These are phyloP conservation scores for Drosophila glabriapex DNA, from an alignment of 2,888 invertebrate genomes.

Conservation along the genomic window DNA sequence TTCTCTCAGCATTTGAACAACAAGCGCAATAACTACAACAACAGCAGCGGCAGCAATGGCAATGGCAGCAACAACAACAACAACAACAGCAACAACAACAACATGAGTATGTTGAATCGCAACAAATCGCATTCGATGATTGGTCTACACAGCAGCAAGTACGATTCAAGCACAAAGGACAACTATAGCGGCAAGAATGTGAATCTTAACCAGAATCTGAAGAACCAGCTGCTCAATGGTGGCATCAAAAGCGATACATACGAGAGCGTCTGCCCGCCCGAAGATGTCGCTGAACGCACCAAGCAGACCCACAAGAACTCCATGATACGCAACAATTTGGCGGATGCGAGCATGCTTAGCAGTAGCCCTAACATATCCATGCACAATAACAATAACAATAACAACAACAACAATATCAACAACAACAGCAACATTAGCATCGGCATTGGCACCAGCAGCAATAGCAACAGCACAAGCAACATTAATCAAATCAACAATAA, in stretches of 20 bases:
- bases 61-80: conserved; percentile 1
- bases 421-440: conserved; percentile 38
- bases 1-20: conserved; percentile 82
- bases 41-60: conserved; percentile 20
- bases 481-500: conserved; percentile 29
- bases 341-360: conserved; percentile 43
- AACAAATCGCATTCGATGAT: conserved; percentile 84
- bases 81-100: conserved; percentile 45
- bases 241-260: conserved; percentile 85
- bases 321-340: conserved; percentile 83
- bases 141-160: conserved; percentile 82
- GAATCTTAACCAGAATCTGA: conserved; percentile 71
- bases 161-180: conserved; percentile 81
- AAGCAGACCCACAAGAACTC: conserved; percentile 84
- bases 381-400: conserved; percentile 48
- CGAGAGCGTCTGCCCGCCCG: conserved; percentile 85
- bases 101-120: conserved; percentile 76
- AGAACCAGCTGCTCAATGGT: conserved; percentile 82
- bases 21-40: conserved; percentile 74
- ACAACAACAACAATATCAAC: conserved; percentile 72
- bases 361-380: conserved; percentile 58
- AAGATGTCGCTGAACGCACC: conserved; percentile 84
- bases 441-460: conserved; percentile 50
- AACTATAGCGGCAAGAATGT: conserved; percentile 81
- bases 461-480: conserved; percentile 42